Conservation (phyloP, 2,113 vertebrate species). For the Actenoides hombroni region DNA sequence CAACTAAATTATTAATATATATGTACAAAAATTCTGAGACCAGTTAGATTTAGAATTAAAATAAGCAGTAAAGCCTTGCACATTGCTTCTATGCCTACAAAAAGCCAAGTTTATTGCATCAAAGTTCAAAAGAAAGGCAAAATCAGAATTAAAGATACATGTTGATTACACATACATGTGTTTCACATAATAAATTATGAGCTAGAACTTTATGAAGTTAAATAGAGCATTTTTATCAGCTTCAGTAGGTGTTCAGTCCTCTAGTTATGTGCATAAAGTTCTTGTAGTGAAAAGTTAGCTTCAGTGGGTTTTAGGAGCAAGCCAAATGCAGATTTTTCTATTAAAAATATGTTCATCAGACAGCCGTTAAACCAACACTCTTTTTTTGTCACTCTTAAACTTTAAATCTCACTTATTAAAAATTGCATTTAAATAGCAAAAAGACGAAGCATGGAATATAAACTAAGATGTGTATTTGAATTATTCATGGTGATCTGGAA, state of each 20-base stretch:
- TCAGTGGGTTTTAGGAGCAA: not conserved
- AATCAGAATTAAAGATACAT: not conserved
- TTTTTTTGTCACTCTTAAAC: not conserved
- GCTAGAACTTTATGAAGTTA: not conserved
- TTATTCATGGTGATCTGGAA: slow-evolving; percentile 11
- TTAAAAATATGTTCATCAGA: not conserved
- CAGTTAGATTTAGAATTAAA: not conserved
- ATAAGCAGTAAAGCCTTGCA: not conserved
- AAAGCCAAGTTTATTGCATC: not conserved
- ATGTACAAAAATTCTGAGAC: not conserved
- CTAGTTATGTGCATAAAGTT: not conserved
- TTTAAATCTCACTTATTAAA: slow-evolving; percentile 12
- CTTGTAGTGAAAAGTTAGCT: not conserved
- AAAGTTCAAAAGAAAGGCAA: not conserved
- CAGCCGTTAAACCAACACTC: not conserved
- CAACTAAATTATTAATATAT: slow-evolving; percentile 3
- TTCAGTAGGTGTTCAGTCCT: not conserved
- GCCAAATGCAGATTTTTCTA: not conserved
- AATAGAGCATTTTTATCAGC: not conserved
- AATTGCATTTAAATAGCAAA: not conserved
- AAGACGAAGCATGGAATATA: not conserved
- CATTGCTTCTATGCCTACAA: not conserved
- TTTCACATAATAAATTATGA: not conserved
- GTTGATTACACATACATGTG: not conserved
- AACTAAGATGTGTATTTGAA: slow-evolving; percentile 1